Percentiles rank a stretch among this genome's conserved stretches.
Conservation (phyloP, 2,888 invertebrate species). For the Tinea semifulvella region DNA sequence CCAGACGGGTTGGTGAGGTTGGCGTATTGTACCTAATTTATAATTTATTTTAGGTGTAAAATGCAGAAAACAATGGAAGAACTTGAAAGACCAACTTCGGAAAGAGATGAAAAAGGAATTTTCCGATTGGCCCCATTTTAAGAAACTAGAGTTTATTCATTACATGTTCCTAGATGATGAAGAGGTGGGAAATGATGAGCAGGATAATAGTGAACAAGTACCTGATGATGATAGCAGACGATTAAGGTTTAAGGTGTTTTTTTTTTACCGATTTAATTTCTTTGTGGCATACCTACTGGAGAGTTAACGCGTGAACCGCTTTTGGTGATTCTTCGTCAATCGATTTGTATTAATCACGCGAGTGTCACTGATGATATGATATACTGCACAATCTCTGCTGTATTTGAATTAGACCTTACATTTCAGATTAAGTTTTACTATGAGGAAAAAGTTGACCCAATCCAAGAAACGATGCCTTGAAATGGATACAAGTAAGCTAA, state of each 20-base stretch:
- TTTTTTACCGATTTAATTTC: too few relatives aligned
- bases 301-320: too few relatives aligned
- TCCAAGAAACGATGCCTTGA: conserved; percentile 52
- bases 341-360: too few relatives aligned
- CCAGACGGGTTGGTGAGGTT: too few relatives aligned
- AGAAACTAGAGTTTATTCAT: conserved; percentile 50
- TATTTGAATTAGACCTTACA: too few relatives aligned
- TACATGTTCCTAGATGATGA: conserved; percentile 52
- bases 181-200: conserved; percentile 30
- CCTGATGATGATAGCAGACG: conserved; percentile 2
- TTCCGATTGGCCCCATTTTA: conserved; percentile 57
- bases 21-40: too few relatives aligned
- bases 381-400: too few relatives aligned
- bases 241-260: too few relatives aligned
- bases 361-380: too few relatives aligned
- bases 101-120: conserved; percentile 56
- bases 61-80: conserved; percentile 60
- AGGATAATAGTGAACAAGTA: conserved; percentile 32
- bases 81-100: conserved; percentile 57
- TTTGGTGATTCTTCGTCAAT: too few relatives aligned
- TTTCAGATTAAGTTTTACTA: conserved; percentile 47
- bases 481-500: conserved; percentile 51
- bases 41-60: conserved; percentile 44
- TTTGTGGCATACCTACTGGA: too few relatives aligned
- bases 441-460: conserved; percentile 53